These are phyloP conservation scores for Stylophora pistillata DNA, from an alignment of 64 coral and sea anemone species.

Conservation along the genomic window DNA sequence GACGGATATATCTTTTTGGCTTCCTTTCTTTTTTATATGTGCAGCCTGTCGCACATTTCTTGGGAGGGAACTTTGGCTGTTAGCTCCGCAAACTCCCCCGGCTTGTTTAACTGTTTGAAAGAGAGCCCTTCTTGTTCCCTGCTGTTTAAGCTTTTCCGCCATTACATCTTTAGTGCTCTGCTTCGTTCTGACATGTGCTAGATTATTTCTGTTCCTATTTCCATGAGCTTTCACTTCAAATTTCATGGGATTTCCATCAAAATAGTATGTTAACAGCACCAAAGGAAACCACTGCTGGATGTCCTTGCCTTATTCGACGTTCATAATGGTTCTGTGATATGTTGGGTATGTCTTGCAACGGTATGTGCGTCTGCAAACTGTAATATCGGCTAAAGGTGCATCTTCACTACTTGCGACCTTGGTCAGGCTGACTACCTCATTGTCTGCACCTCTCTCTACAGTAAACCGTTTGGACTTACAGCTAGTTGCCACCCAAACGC, in stretches of 20 bases:
- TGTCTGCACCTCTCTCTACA: neutral
- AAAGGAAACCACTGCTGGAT: slow-evolving; percentile 37
- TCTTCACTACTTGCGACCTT: neutral
- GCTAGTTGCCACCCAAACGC: neutral
- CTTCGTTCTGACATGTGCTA: slow-evolving; percentile 1
- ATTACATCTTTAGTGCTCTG: slow-evolving; percentile 4
- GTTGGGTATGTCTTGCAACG: neutral
- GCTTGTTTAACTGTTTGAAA: slow-evolving; percentile 32
- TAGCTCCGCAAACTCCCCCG: slow-evolving; percentile 10
- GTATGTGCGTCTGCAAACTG: slow-evolving; percentile 28
- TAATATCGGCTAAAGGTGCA: neutral
- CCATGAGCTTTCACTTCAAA: slow-evolving; percentile 9
- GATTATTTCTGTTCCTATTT: neutral
- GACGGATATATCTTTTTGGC: neutral
- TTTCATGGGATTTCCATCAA: neutral
- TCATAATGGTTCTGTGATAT: neutral
- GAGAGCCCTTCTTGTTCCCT: neutral
- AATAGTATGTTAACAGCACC: slow-evolving; percentile 17
- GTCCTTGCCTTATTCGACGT: neutral
- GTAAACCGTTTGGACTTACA: slow-evolving; percentile 6
- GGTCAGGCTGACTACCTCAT: neutral
- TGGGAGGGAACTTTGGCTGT: neutral
- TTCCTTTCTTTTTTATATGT: neutral
- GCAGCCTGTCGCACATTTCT: neutral
- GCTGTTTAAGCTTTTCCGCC: slow-evolving; percentile 5